Base-by-base conservation (phyloP, 2,113 vertebrate genomes). In the Phasianus colchicus region DNA sequence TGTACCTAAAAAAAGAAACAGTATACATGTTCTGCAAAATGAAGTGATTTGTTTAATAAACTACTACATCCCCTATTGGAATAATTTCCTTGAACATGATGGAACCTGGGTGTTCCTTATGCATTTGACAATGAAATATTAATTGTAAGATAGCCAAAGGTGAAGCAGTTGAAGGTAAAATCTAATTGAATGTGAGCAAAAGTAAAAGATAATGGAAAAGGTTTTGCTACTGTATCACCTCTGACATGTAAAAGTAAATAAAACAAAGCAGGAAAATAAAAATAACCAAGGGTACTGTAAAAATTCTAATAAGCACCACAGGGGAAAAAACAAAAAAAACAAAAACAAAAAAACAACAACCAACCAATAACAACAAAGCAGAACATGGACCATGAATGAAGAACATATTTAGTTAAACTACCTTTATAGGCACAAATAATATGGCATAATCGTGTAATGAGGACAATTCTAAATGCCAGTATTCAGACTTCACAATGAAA, bases 1-100 rank as follows among this genome's bases (percentile, higher is more conserved):
- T 1, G 57, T 96, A 72, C 80, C 73, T 88, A 36, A 83, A 90
- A 90, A 88, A 90, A 65, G 80, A 86, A 83, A 86, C 42, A 24
- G 93, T 93, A 27, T 67, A 84, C 86, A 88, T 95, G 83, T 92
- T 88, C 86, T 96, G 90, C 83, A 84, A 90, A 93, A 91, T 69
- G 64, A 93, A 93, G 27, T 72, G 80, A 95, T 83, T 84, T 96
- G 95, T 96, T 95, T 96, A 96, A 81, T 96, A 94, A 96, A 95
- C 95, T 92, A 58, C 57, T 83, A 88, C 96, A 92, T 96, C 88
- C 88, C 80, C 48, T 91, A 43, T 15, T 93, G 73, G 61, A 94
- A 75, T 93, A 86, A 90, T 94, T 88, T 96, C 95, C 95, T 85
- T 86, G 60, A 72, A 57, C 43, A 14, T 84, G 86, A 95, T 75